Base-by-base conservation (phyloP, 2,888 invertebrate genomes). In the Alsophila aescularia region DNA sequence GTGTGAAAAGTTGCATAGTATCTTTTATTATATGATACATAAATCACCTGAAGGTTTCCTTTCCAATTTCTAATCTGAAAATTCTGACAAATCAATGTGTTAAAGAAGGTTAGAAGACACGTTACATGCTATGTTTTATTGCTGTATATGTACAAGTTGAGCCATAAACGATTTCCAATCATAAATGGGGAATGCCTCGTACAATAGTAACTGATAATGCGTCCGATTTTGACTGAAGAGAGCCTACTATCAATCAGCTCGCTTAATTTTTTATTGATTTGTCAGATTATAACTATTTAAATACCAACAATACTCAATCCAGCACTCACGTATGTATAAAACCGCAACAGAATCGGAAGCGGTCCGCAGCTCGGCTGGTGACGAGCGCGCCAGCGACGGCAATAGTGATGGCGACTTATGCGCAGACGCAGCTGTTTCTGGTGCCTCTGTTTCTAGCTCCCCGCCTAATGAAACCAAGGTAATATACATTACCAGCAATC, bases 401-500 rank as follows among this genome's bases (percentile, higher is more conserved):
- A 90, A 90, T 62, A 90, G 90, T 15, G 91, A 91, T 42, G 88
- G 83, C 0, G 90, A 92, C 63, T 72, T 80, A 5, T 86, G 90
- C 8, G 84, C 81, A 2, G 92, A 87, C 59, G 90, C 91, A 47
- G 85, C 85, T 12, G 89, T 85, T 44, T 90, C 89, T 44, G 93
- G 87, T 27, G 93, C 87, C 0, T 87, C 91, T 2, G 88, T 92
- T 1, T 90, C 93, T 60, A 91, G 92, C 77, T 93, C 93, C 14
- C 91, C 92, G 44, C 90, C 90, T 44, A 93, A 93, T 72, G 93
- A 93, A 60, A 73, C 68, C 43, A 93, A 93, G 85, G 90, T 93
- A 65, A 29, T 50, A 18, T 12, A 0, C 0, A 24, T 8, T 7
- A 8, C 18, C 2, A 18, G 18, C 18, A n/a, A n/a, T n/a, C n/a